phyloP scores from a whole-genome alignment of 2,888 invertebrate genomes.

The Eristalinus aeneus region DNA sequence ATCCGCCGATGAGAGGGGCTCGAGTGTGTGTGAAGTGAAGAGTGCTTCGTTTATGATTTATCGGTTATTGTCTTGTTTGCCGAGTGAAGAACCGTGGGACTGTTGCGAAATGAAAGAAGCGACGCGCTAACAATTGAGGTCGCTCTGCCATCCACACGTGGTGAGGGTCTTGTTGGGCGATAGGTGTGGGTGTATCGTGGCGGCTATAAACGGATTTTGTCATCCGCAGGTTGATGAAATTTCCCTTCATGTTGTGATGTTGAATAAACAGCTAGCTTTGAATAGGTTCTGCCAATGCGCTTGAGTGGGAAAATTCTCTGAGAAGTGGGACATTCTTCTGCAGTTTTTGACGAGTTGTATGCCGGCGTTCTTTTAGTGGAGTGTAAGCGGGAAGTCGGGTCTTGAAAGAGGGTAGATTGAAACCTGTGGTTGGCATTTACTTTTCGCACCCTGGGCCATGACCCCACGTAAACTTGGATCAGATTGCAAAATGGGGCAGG shows the following conservation, averaged over 20 bases:
- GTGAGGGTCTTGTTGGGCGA: neutral
- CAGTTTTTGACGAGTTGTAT: no score
- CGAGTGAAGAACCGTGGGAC: constrained; percentile 58
- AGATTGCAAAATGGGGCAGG: no score
- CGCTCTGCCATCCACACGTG: neutral
- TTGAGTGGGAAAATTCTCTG: no score
- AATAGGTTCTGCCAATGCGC: no score
- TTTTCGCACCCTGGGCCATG: no score
- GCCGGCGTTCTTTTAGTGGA: no score
- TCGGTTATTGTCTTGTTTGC: constrained; percentile 60
- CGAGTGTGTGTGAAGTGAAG: constrained; percentile 35
- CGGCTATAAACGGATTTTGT: neutral
- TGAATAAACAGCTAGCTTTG: no score
- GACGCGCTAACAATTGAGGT: neutral
- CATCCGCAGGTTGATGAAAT: neutral
- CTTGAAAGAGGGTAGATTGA: no score
- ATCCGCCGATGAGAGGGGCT: constrained; percentile 14
- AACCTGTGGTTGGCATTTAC: no score
- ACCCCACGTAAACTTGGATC: no score
- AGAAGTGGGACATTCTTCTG: no score
- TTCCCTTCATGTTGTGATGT: neutral
- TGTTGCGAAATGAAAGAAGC: constrained; percentile 31
- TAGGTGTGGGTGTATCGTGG: neutral
- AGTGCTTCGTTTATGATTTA: constrained; percentile 55
- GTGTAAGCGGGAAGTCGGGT: no score